These are phyloP conservation scores for Nycteola revayana DNA, from an alignment of 2,888 invertebrate species.

Conservation along the genomic window DNA sequence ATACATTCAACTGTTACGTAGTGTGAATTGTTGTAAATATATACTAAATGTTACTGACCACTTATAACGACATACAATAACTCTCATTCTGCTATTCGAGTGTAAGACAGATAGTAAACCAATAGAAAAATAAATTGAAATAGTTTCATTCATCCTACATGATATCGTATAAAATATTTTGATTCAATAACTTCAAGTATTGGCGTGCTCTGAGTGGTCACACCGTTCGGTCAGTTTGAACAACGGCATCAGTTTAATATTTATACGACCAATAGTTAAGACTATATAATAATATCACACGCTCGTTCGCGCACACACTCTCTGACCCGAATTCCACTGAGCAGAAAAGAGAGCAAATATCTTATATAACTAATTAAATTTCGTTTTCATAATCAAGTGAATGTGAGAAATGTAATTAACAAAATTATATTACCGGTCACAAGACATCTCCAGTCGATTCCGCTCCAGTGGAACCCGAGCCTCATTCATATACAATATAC, in stretches of 20 bases:
- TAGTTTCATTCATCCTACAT: conserved; percentile 17
- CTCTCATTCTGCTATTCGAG: conserved; percentile 23
- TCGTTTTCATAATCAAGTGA: no score
- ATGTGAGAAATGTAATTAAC: no score
- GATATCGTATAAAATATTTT: conserved; percentile 32
- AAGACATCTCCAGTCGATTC: no score
- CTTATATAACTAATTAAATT: no score
- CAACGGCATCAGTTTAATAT: conserved; percentile 34
- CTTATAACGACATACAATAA: conserved; percentile 14
- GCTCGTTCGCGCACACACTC: conserved; percentile 49
- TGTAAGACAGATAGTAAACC: conserved; percentile 41
- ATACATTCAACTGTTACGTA: conserved; percentile 29
- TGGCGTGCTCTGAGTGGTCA: no score
- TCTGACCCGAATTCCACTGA: no score
- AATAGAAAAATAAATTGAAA: conserved; percentile 66
- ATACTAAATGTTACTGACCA: conserved; percentile 35
- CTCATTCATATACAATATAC: conserved; percentile 41
- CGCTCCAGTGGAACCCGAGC: no score
- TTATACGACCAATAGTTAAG: conserved; percentile 28
- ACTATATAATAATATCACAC: conserved; percentile 43
- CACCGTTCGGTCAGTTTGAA: no score
- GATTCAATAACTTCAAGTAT: conserved; percentile 10
- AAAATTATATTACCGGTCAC: no score
- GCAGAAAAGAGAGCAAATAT: no score
- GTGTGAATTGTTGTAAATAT: conserved; percentile 33